Evolutionary conservation across 2,797 vertebrate genomes (phyloP).

Genomic region (Scyliorhinus canicula): DNA sequence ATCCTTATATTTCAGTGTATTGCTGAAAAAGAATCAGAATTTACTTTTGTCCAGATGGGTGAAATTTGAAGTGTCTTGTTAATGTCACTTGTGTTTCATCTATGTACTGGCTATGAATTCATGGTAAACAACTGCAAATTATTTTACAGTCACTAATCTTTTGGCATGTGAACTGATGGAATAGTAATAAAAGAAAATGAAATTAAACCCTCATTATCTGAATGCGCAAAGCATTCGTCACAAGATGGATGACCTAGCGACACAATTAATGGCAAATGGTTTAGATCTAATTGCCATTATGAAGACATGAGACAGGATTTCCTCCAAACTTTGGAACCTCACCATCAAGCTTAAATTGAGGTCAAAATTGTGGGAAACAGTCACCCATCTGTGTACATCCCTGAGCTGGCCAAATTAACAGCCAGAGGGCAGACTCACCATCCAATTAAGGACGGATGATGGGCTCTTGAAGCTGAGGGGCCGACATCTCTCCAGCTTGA

Average conservation of each 20-base stretch:
- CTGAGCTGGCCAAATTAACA: neutral
- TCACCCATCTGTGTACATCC: neutral
- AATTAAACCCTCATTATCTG: too few species aligned
- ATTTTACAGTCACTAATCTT: neutral
- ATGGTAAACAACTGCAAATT: neutral
- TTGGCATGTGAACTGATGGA: neutral
- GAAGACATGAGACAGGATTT: neutral
- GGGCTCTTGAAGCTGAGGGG: neutral
- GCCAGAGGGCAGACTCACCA: neutral
- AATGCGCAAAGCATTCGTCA: neutral
- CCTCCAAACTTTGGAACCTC: neutral
- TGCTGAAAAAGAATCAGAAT: neutral
- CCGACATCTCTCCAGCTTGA: neutral
- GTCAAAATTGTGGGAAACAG: neutral
- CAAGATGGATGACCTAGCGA: neutral
- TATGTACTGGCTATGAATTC: neutral
- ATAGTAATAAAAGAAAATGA: neutral
- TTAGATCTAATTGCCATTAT: neutral
- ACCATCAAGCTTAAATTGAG: neutral
- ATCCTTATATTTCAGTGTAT: neutral
- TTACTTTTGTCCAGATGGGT: neutral
- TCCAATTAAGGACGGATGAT: neutral
- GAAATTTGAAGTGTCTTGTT: neutral
- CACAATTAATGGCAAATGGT: neutral
- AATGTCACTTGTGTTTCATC: slow-evolving; percentile 3